Conservation (phyloP, 2,888 invertebrate genomes). For the Carpatolechia fugitivella region DNA sequence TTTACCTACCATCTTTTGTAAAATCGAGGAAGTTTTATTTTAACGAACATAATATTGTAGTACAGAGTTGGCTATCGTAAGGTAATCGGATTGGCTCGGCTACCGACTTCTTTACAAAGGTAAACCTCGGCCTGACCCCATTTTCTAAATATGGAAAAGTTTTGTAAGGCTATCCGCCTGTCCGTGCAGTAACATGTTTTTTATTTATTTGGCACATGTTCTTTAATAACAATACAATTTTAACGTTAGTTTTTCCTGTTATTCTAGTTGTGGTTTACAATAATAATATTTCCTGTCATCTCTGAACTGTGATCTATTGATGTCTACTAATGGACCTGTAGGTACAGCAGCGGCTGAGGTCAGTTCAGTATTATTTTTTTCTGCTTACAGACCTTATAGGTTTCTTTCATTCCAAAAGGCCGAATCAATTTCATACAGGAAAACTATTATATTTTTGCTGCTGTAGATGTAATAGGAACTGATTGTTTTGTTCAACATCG, state of each 20-base stretch:
- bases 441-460: too few species aligned
- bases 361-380: too few species aligned
- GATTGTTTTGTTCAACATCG: too few species aligned
- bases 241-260: slow-evolving; percentile 4
- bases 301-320: not conserved
- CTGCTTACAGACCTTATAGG: too few species aligned
- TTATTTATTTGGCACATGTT: slow-evolving; percentile 21
- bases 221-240: not conserved
- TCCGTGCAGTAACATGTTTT: slow-evolving; percentile 28
- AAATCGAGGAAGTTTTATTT: slow-evolving; percentile 14
- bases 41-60: slow-evolving; percentile 38
- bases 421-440: too few species aligned
- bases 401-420: too few species aligned
- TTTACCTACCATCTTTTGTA: not conserved
- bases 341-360: too few species aligned
- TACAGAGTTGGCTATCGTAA: slow-evolving; percentile 41
- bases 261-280: not conserved
- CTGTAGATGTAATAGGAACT: too few species aligned
- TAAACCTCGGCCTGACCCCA: slow-evolving; percentile 58
- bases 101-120: slow-evolving; percentile 47
- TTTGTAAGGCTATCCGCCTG: slow-evolving; percentile 56
- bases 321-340: not conserved
- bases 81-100: slow-evolving; percentile 58
- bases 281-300: not conserved
- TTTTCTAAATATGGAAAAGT: slow-evolving; percentile 70